Evolutionary conservation across 1,140 invertebrate genomes (phyloP).

Genomic region (Ladona fulva): DNA sequence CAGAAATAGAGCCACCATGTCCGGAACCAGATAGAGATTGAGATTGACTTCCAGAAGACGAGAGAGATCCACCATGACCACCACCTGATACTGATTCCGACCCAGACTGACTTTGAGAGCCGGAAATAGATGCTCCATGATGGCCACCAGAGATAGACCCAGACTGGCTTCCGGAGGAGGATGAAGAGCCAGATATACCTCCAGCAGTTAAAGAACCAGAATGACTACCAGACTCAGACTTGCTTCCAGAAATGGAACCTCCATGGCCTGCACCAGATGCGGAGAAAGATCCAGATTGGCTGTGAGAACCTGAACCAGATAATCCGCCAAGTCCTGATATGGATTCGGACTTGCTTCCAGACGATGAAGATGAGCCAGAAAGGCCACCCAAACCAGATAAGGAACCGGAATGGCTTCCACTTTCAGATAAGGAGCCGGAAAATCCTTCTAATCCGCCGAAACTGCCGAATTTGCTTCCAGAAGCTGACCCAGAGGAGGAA

Average conservation of each 20-base stretch:
- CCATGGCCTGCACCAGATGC: not conserved
- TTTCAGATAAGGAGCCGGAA: not conserved
- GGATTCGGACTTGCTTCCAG: not conserved
- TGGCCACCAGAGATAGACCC: not conserved
- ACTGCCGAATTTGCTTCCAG: not conserved
- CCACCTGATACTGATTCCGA: not conserved
- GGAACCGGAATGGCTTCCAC: not conserved
- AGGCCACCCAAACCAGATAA: not conserved
- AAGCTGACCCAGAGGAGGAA: not conserved
- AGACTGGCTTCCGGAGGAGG: not conserved
- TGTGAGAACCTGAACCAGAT: not conserved
- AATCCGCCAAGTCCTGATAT: not conserved
- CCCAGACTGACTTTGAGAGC: not conserved
- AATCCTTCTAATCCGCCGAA: not conserved
- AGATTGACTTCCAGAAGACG: not conserved
- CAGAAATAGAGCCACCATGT: not conserved
- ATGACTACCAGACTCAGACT: not conserved
- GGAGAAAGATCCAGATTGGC: not conserved
- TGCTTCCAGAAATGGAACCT: not conserved
- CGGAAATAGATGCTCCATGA: not conserved
- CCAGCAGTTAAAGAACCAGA: not conserved
- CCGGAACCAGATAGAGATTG: too few relatives aligned
- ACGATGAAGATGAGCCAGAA: not conserved
- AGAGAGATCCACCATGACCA: not conserved
- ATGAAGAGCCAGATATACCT: not conserved